These are phyloP conservation scores for Tamandua tetradactyla DNA, from an alignment of 2,797 vertebrate genomes.

Conservation along the genomic window DNA sequence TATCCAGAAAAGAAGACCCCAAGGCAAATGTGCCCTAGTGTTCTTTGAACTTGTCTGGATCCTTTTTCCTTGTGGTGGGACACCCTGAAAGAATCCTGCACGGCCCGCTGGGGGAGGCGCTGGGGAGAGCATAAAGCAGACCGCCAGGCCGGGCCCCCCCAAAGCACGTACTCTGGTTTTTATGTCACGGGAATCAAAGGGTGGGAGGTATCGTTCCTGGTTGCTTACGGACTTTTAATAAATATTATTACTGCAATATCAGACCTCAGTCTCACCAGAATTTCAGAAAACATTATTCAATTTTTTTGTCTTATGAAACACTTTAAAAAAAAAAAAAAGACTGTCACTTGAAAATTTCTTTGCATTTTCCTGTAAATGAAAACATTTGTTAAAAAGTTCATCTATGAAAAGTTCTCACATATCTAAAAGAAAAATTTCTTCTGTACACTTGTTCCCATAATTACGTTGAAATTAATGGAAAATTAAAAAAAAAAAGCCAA, in stretches of 20 bases:
- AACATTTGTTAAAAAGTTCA: slow-evolving; percentile 84
- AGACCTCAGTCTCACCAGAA: slow-evolving; percentile 82
- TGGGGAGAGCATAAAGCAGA: slow-evolving; percentile 53
- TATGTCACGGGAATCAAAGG: slow-evolving; percentile 56
- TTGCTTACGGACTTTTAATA: slow-evolving; percentile 78
- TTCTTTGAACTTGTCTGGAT: slow-evolving; percentile 76
- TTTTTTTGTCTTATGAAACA: slow-evolving; percentile 83
- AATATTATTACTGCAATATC: slow-evolving; percentile 83
- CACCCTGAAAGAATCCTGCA: slow-evolving; percentile 67
- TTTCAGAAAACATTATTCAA: slow-evolving; percentile 78
- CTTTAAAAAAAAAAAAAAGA: slow-evolving; percentile 75
- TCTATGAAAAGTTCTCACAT: slow-evolving; percentile 84
- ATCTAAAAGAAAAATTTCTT: slow-evolving; percentile 82
- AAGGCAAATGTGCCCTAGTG: slow-evolving; percentile 45
- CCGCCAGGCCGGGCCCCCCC: slow-evolving; percentile 38
- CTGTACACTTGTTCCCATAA: slow-evolving; percentile 87
- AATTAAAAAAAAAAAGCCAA: slow-evolving; percentile 80
- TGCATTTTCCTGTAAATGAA: slow-evolving; percentile 85
- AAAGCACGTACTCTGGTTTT: slow-evolving; percentile 49
- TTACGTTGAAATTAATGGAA: slow-evolving; percentile 82
- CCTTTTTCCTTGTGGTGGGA: slow-evolving; percentile 74
- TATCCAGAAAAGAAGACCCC: slow-evolving; percentile 43
- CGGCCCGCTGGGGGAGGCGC: slow-evolving; percentile 40
- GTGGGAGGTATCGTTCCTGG: slow-evolving; percentile 73
- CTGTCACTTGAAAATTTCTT: slow-evolving; percentile 81